Evolutionary conservation across 2,888 invertebrate species (phyloP), one percentile per base, ranked within the genome.

Genomic region (Cryptus armator): DNA sequence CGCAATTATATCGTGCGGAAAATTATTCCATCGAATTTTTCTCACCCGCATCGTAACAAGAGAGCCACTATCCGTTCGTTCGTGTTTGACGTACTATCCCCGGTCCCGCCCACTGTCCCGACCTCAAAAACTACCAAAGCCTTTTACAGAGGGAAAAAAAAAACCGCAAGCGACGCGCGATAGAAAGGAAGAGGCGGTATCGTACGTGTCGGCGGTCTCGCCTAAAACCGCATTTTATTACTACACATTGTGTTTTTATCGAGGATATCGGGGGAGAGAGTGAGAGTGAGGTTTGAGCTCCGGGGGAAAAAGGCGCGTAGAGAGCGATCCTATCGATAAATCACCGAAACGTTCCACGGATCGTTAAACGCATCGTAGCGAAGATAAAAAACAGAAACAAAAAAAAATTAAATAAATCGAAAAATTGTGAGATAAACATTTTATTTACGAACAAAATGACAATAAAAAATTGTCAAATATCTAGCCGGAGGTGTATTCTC

Each of bases 241-340:
- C 81, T 74, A 74, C 64, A 81, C 74, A 81, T 84, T 81, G 81
- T 56, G 56, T 56, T 77, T 84, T 84, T 77, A 81, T 84, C 77
- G 84, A 70, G 53, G 81, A 37, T 78, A 77, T 76, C 84, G 77
- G 19, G 9, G 29, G 19, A 44, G 10, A 32, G 59, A 29, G 53
- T 10, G 79, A 53, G 82, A 29, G 53, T 51, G 48, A 48, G 71
- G 56, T 48, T 46, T 37, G 37, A 37, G 37, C 37, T 37, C 6
- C 37, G 37, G 66, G 66, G 46, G 24, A 67, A 80, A 76, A 80
- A 84, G 53, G 66, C 53, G 64, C 67, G 24, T 43, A 46, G 70
- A 70, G 66, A 37, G 14, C 72, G 67, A 77, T 81, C 48, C 53
- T 74, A 78, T 81, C 81, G 81, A 84, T 84, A 77, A 81, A 74